Percentiles rank a stretch among this genome's conserved stretches.
Conservation (phyloP, 2,797 vertebrate species). For the Poecilia picta region DNA sequence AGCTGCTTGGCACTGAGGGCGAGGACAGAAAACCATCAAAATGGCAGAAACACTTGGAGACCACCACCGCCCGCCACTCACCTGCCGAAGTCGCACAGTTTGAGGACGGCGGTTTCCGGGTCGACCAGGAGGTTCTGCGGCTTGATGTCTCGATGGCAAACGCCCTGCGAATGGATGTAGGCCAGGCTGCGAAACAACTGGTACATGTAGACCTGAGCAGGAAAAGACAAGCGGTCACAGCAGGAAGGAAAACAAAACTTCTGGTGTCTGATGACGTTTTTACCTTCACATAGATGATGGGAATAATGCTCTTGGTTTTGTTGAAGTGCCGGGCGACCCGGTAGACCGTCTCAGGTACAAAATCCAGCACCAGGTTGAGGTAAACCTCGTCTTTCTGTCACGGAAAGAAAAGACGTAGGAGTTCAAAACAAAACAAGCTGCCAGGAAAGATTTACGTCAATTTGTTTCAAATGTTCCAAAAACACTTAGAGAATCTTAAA, state of each 20-base stretch:
- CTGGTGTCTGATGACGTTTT: neutral
- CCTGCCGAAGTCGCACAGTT: conserved; percentile 94
- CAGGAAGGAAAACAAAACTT: neutral
- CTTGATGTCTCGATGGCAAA: conserved; percentile 94
- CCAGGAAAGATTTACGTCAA: neutral
- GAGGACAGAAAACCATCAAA: conserved; percentile 6
- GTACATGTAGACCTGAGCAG: conserved; percentile 88
- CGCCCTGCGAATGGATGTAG: conserved; percentile 94
- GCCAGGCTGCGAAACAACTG: conserved; percentile 92
- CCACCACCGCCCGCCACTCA: conserved; percentile 48
- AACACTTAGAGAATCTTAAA: neutral
- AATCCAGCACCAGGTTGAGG: conserved; percentile 92
- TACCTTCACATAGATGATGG: conserved; percentile 92
- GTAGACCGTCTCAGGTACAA: conserved; percentile 92
- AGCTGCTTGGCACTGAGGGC: conserved; percentile 88
- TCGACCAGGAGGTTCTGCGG: conserved; percentile 93
- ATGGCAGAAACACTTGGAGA: neutral
- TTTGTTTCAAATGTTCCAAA: neutral
- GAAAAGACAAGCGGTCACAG: neutral
- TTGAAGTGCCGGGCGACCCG: conserved; percentile 93
- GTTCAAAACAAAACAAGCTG: neutral
- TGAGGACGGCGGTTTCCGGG: conserved; percentile 91
- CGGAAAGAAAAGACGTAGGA: neutral
- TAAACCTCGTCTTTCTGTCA: conserved; percentile 92
- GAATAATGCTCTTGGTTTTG: conserved; percentile 93